phyloP scores from a whole-genome alignment of 2,888 invertebrate species.

The Oligia latruncula region DNA sequence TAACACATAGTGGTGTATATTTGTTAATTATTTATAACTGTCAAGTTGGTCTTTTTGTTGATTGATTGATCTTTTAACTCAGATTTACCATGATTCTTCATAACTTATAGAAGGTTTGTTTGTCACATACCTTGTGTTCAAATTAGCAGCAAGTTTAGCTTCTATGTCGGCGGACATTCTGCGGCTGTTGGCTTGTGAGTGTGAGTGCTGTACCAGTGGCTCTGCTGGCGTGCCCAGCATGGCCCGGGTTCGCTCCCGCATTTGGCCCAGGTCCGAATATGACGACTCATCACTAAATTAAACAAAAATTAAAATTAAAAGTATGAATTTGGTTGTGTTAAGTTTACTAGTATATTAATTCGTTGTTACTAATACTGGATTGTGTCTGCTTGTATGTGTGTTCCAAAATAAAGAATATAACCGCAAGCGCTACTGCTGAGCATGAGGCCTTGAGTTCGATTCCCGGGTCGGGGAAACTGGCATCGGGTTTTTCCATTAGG shows the following conservation, averaged over 20 bases:
- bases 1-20: background rate
- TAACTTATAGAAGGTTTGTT: background rate
- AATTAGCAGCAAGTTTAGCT: conserved; percentile 84
- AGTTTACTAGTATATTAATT: background rate
- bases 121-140: conserved; percentile 82
- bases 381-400: background rate
- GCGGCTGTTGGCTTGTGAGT: conserved; percentile 84
- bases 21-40: background rate
- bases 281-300: conserved; percentile 84
- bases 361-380: background rate
- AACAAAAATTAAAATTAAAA: background rate
- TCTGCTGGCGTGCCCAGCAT: conserved; percentile 81
- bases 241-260: conserved; percentile 84
- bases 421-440: background rate
- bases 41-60: background rate
- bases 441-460: background rate
- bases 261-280: conserved; percentile 83
- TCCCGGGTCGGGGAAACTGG: background rate
- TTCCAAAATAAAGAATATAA: background rate
- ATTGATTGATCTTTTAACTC: background rate
- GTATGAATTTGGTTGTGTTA: background rate
- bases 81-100: background rate
- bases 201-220: conserved; percentile 76
- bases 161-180: conserved; percentile 85
- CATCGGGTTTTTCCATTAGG: background rate